Base-by-base conservation (phyloP, 2,888 invertebrate genomes). In the Dicroscelio sp. region DNA sequence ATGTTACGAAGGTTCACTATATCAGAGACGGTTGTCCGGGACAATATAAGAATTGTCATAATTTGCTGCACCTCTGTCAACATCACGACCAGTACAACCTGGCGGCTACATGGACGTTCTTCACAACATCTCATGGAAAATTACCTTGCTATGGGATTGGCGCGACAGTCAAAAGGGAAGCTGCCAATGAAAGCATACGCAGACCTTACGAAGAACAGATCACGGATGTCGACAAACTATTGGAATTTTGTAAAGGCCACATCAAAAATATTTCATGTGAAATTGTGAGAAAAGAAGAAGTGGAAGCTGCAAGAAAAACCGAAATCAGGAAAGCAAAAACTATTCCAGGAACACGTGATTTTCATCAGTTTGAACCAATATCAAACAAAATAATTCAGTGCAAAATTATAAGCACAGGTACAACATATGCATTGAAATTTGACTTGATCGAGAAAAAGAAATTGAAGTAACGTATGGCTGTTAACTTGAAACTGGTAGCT, bases 11-110 rank as follows among this genome's bases (percentile, higher is more conserved):
- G 35, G 33, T 89, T 23, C 60, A 71, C 33, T 88, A 60, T 73
- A n/a, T 88, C n/a, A 88, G 84, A 58, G 84, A 88, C 60, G 88
- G 88, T 23, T 88, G 87, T n/a, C n/a, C n/a, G n/a, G n/a, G n/a
- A n/a, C n/a, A n/a, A n/a, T n/a, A n/a, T n/a, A n/a, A n/a, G n/a
- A 87, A 87, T 38, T 87, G 87, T 43, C 12, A 58, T 0, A 87
- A 73, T 31, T 10, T 87, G 0, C 69, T 79, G n/a, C 33, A 63
- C 31, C 20, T 80, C 6, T 87, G 75, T n/a, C 30, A 79, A 80
- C 67, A 80, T 38, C 6, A 63, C 4, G 14, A 73, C 52, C 69
- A 30, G 23, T 55, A 79, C 60, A 35, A 33, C 4, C 0, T 87
- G 20, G 20, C 33, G 1, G 69, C 86, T 35, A 38, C 79, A 2